Conservation (phyloP, 2,888 invertebrate genomes). For the Polydrusus tereticollis region DNA sequence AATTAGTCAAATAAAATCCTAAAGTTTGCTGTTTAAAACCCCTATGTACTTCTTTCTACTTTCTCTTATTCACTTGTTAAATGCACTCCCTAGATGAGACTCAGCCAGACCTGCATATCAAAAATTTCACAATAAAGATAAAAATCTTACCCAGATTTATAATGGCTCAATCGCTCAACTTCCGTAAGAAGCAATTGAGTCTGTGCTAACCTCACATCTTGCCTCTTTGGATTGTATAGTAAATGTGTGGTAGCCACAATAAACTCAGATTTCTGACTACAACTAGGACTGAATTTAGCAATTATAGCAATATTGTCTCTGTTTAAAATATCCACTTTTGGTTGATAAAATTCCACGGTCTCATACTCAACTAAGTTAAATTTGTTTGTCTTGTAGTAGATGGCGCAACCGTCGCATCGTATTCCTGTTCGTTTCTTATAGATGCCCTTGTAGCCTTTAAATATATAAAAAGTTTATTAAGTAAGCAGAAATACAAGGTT, state of each 20-base stretch:
- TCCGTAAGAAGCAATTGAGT: constrained; percentile 86
- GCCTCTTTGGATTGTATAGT: constrained; percentile 89
- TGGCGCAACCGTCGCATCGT: constrained; percentile 91
- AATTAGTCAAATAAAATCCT: too few species aligned
- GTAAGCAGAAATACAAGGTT: neutral
- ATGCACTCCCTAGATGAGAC: too few species aligned
- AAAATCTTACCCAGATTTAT: constrained; percentile 10
- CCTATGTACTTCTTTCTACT: too few species aligned
- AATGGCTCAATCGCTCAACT: constrained; percentile 79
- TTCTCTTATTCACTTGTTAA: too few species aligned
- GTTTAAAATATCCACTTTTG: constrained; percentile 76
- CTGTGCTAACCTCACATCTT: constrained; percentile 93
- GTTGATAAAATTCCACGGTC: constrained; percentile 79
- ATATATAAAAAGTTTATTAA: constrained; percentile 11
- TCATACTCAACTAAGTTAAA: constrained; percentile 77
- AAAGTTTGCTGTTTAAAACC: too few species aligned
- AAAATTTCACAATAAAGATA: too few species aligned
- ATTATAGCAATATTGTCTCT: constrained; percentile 91
- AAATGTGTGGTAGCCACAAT: constrained; percentile 95
- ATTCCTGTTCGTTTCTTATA: constrained; percentile 88
- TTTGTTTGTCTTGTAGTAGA: constrained; percentile 79
- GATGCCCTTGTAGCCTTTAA: constrained; percentile 78
- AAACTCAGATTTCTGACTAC: constrained; percentile 70
- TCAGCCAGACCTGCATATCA: too few species aligned
- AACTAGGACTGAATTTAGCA: constrained; percentile 76